Evolutionary conservation across 2,888 invertebrate species (phyloP).

Genomic region (Scotopteryx bipunctaria): DNA sequence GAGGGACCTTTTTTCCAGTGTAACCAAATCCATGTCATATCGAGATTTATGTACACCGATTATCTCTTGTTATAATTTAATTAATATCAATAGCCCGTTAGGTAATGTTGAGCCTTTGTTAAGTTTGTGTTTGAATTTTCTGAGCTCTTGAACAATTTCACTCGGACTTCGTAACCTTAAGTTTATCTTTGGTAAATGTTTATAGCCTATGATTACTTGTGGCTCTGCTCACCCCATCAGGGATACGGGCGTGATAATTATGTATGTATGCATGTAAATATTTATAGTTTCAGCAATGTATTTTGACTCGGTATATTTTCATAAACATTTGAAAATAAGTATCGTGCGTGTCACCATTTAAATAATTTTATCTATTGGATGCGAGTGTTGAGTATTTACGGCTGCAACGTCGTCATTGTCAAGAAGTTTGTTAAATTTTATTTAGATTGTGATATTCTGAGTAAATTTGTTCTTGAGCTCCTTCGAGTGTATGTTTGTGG

Average conservation of each 20-base stretch:
- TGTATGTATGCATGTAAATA: too few species aligned
- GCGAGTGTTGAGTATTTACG: constrained; percentile 9
- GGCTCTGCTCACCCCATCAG: too few species aligned
- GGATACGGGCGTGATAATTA: too few species aligned
- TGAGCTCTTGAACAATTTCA: constrained; percentile 57
- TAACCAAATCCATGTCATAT: constrained; percentile 45
- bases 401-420: constrained; percentile 8
- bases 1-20: constrained; percentile 51
- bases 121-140: constrained; percentile 59
- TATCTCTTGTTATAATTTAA: constrained; percentile 44
- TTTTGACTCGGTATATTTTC: constrained; percentile 14
- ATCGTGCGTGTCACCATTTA: constrained; percentile 15
- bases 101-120: constrained; percentile 58
- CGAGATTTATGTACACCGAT: constrained; percentile 43
- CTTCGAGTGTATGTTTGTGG: constrained; percentile 59
- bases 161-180: constrained; percentile 25
- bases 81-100: constrained; percentile 50
- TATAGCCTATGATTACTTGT: too few species aligned
- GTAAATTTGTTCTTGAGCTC: constrained; percentile 58
- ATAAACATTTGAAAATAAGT: constrained; percentile 12
- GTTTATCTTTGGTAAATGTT: too few species aligned
- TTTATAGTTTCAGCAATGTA: too few species aligned
- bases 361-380: constrained; percentile 6
- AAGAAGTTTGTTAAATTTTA: constrained; percentile 10
- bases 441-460: constrained; percentile 24